These are phyloP conservation scores for Ciconia stormi DNA, from an alignment of 2,113 vertebrate genomes.

Conservation along the genomic window DNA sequence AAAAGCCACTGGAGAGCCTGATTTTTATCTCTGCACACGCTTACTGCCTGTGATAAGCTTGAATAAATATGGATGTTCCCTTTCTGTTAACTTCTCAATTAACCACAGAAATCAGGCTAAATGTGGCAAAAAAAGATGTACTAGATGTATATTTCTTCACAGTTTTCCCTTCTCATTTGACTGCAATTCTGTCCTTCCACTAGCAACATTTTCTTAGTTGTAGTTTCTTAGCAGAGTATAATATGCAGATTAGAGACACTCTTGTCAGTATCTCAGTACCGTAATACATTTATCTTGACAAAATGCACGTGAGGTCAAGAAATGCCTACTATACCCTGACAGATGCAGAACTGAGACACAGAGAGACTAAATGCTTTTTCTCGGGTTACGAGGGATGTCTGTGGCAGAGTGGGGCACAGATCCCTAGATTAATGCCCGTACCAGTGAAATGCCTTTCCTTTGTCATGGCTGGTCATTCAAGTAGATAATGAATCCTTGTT, in stretches of 20 bases:
- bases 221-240: background rate
- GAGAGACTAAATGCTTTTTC: background rate
- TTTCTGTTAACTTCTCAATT: background rate
- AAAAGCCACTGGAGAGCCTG: background rate
- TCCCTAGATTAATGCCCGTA: background rate
- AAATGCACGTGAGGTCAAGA: background rate
- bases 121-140: rapidly evolving
- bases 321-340: background rate
- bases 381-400: background rate
- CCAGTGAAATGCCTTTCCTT: background rate
- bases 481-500: background rate
- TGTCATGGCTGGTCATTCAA: background rate
- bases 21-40: background rate
- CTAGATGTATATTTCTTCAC: background rate
- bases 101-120: background rate
- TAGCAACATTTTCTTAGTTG: background rate
- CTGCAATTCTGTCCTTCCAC: background rate
- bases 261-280: background rate
- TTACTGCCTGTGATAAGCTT: background rate
- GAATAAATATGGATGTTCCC: background rate
- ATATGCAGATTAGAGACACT: background rate
- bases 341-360: background rate
- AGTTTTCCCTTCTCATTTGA: background rate
- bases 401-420: background rate
- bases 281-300: background rate